These are phyloP conservation scores for Tiliqua scincoides DNA, from an alignment of 2,113 vertebrate genomes.

Conservation along the genomic window DNA sequence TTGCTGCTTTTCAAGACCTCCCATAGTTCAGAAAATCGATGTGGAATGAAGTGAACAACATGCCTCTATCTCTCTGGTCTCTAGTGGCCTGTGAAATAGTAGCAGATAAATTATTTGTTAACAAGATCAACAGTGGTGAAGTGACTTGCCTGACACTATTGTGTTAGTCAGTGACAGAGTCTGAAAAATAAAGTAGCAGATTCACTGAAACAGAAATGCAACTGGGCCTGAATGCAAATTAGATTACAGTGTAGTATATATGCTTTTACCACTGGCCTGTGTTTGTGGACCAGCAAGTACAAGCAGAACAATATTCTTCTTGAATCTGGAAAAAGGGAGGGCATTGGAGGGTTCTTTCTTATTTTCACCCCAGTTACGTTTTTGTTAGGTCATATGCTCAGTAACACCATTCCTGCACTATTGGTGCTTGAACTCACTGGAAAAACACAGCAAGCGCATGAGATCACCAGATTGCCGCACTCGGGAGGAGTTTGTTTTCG, in stretches of 20 bases:
- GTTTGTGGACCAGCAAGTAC: neutral
- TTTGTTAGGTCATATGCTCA: accelerated
- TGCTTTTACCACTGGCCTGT: accelerated
- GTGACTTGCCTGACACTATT: neutral
- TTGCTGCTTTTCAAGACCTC: neutral
- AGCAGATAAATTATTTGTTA: neutral
- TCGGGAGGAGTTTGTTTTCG: constrained; percentile 11
- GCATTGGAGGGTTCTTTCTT: neutral
- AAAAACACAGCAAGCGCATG: constrained; percentile 56
- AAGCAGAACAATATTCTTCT: neutral
- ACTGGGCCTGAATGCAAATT: neutral
- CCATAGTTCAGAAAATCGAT: neutral
- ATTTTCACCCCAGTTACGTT: neutral
- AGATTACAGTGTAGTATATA: too few species aligned
- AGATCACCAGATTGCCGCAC: constrained; percentile 44
- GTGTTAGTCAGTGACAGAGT: neutral
- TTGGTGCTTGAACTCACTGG: neutral
- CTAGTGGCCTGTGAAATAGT: constrained; percentile 11
- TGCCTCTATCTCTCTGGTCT: neutral
- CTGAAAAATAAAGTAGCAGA: neutral
- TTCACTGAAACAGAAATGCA: neutral
- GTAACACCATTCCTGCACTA: neutral
- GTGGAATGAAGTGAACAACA: neutral
- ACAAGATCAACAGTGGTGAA: neutral
- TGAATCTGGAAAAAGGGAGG: neutral